phyloP scores from a whole-genome alignment of 2,113 vertebrate species.

The Pica pica region DNA sequence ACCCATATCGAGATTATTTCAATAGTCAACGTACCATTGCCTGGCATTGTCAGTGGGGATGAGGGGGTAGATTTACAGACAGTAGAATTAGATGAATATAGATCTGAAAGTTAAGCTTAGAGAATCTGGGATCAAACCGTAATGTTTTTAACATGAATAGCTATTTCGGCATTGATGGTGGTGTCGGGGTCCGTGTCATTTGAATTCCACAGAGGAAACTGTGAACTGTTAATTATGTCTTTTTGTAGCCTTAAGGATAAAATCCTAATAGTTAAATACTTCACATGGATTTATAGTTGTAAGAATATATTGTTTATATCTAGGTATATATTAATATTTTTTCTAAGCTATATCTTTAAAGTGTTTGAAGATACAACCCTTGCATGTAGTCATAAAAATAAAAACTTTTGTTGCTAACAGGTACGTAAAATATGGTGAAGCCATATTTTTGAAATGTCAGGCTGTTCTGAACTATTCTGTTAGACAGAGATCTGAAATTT shows the following conservation, averaged over 20 bases:
- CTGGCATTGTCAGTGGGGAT: neutral
- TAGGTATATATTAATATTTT: neutral
- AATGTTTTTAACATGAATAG: neutral
- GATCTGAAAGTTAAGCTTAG: neutral
- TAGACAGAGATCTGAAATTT: neutral
- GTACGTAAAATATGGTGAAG: neutral
- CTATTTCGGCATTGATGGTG: neutral
- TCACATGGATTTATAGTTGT: neutral
- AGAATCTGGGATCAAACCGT: neutral
- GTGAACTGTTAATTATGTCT: neutral
- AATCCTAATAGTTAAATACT: neutral
- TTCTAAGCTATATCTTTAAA: neutral
- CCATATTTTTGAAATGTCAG: neutral
- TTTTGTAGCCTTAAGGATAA: neutral
- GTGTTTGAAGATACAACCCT: neutral
- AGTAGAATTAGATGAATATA: neutral
- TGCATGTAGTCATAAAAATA: neutral
- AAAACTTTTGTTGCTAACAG: neutral
- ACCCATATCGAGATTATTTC: neutral
- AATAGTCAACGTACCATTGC: neutral
- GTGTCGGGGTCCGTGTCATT: neutral
- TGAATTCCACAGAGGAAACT: neutral
- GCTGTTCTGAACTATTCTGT: neutral
- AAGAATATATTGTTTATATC: neutral
- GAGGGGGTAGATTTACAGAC: neutral